phyloP scores from a whole-genome alignment of 2,888 invertebrate genomes.

The Cantharis rufa region DNA sequence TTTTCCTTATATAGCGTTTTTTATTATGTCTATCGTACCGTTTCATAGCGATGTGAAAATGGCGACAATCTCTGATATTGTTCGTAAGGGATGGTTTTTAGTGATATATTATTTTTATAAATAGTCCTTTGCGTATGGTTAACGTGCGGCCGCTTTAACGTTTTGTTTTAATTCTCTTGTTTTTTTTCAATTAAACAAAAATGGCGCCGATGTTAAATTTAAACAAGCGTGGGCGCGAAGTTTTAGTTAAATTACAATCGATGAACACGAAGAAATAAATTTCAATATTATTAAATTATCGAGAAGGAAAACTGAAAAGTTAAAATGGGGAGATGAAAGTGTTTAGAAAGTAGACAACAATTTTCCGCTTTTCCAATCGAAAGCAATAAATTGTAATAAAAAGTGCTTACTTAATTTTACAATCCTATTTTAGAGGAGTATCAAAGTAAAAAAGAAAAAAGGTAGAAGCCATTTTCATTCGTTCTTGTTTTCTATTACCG shows the following conservation, averaged over 20 bases:
- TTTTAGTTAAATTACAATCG: not conserved
- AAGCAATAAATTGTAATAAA: slow-evolving; percentile 29
- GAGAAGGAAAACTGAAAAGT: not conserved
- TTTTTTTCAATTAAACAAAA: not conserved
- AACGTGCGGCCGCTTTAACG: not conserved
- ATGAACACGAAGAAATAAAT: not conserved
- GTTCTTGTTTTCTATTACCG: slow-evolving; percentile 50
- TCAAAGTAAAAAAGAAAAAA: slow-evolving; percentile 27
- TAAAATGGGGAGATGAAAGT: slow-evolving; percentile 6
- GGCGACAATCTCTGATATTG: slow-evolving; percentile 55
- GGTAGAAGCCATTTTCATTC: slow-evolving; percentile 43
- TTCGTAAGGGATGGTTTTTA: slow-evolving; percentile 47
- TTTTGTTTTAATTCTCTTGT: not conserved
- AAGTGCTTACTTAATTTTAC: slow-evolving; percentile 38
- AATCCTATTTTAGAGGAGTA: slow-evolving; percentile 36
- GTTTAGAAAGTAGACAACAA: slow-evolving; percentile 12
- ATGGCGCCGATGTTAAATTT: not conserved
- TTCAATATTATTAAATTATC: not conserved
- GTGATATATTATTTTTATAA: slow-evolving; percentile 38
- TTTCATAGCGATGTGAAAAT: slow-evolving; percentile 48
- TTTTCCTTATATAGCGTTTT: slow-evolving; percentile 58
- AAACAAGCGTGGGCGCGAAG: not conserved
- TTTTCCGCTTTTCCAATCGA: slow-evolving; percentile 7
- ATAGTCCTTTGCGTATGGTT: slow-evolving; percentile 25
- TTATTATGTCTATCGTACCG: slow-evolving; percentile 56